Evolutionary conservation across 2,797 vertebrate species (phyloP).

Genomic region (Silurus aristotelis): DNA sequence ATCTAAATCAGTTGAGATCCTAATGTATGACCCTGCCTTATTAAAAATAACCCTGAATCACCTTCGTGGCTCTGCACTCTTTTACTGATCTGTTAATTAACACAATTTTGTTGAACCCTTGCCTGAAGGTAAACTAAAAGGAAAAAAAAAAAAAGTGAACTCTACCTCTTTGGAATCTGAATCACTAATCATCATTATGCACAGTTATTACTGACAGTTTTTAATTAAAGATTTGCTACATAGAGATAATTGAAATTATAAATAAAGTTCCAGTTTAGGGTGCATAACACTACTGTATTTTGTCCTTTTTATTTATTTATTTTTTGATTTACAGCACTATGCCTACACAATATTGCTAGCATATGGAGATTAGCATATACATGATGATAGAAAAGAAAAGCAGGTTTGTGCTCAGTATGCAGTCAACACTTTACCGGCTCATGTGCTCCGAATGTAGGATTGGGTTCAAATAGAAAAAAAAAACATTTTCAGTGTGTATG

Average conservation of each 20-base stretch:
- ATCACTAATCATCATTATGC: neutral
- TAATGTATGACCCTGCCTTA: neutral
- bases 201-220: neutral
- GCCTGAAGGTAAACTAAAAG: neutral
- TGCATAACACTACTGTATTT: neutral
- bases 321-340: neutral
- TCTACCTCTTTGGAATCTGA: conserved; percentile 2
- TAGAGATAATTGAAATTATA: neutral
- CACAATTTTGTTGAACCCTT: neutral
- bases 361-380: neutral
- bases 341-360: neutral
- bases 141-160: no score
- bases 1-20: neutral
- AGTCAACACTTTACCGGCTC: neutral
- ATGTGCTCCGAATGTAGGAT: neutral
- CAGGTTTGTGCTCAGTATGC: neutral
- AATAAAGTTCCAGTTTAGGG: neutral
- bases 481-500: neutral
- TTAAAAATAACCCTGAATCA: neutral
- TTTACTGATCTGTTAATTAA: neutral
- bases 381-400: neutral
- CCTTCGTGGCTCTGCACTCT: neutral
- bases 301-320: neutral
- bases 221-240: conserved; percentile 1
- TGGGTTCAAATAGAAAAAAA: neutral